phyloP scores from a whole-genome alignment of 2,113 vertebrate species.

The Sorex fumeus region DNA sequence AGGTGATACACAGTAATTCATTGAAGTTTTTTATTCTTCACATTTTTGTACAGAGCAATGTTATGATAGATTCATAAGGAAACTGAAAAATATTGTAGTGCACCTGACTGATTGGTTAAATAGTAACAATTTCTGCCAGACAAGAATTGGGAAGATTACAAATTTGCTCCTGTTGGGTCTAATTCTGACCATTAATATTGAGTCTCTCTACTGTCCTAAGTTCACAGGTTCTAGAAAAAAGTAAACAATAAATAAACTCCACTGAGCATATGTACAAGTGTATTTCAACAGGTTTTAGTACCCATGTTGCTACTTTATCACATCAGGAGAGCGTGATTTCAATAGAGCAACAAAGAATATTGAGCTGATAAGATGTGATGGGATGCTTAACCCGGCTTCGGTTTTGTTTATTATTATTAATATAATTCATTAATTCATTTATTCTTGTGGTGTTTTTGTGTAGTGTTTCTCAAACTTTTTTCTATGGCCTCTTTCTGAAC shows the following conservation, averaged over 20 bases:
- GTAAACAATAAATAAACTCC: background rate
- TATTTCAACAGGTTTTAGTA: background rate
- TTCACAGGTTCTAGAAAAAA: background rate
- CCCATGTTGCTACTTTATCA: background rate
- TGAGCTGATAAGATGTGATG: background rate
- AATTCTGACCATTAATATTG: background rate
- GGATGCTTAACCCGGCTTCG: background rate
- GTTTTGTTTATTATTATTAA: background rate
- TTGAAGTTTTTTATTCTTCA: too few species aligned
- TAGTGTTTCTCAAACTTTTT: too few species aligned
- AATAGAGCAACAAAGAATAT: background rate
- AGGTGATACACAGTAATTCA: background rate
- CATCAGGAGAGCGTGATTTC: background rate
- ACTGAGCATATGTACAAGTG: background rate
- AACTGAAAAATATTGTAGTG: background rate
- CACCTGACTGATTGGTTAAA: background rate
- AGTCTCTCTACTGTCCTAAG: background rate
- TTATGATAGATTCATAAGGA: background rate
- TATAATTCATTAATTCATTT: too few species aligned
- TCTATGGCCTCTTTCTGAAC: too few species aligned
- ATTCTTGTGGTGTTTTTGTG: too few species aligned
- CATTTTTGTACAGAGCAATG: too few species aligned
- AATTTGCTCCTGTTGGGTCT: background rate
- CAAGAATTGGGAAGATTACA: background rate
- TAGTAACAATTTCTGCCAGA: background rate